A percentile compares a stretch with the other conserved stretches of the same genome.
These are phyloP conservation scores for Druceiella hillmani DNA, from an alignment of 2,888 invertebrate species.

Conservation along the genomic window DNA sequence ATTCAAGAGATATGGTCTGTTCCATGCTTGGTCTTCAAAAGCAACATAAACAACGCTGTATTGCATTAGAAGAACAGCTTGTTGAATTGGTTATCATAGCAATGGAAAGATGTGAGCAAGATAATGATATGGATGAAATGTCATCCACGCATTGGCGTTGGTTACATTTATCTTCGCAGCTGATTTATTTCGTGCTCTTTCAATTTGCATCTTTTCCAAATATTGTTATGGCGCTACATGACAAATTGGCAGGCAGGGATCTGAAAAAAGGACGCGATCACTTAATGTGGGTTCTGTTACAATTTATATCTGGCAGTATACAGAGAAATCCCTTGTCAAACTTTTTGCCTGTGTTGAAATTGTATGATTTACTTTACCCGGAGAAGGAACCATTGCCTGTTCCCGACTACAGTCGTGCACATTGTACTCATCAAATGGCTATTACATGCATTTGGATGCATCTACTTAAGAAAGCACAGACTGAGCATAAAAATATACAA, in stretches of 20 bases:
- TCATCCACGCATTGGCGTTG: constrained; percentile 76
- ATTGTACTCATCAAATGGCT: constrained; percentile 88
- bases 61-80: constrained; percentile 86
- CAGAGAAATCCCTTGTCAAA: constrained; percentile 87
- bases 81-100: constrained; percentile 87
- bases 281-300: constrained; percentile 97
- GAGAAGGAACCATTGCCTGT: constrained; percentile 86
- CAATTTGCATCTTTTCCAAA: constrained; percentile 92
- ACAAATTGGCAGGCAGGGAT: constrained; percentile 74
- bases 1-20: constrained; percentile 94
- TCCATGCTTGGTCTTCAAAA: constrained; percentile 92
- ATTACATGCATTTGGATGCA: constrained; percentile 97
- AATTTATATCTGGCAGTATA: constrained; percentile 95
- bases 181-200: constrained; percentile 92
- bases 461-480: constrained; percentile 86
- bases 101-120: constrained; percentile 84
- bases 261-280: constrained; percentile 90
- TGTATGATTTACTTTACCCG: constrained; percentile 89
- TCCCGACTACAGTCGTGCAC: constrained; percentile 82
- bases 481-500: constrained; percentile 74
- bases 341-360: constrained; percentile 82
- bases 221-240: constrained; percentile 84
- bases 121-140: constrained; percentile 54
- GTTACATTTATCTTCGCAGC: constrained; percentile 89
- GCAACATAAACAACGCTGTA: constrained; percentile 83